Evolutionary conservation across 2,888 invertebrate genomes (phyloP).

Genomic region (Ornithoptera priamus): DNA sequence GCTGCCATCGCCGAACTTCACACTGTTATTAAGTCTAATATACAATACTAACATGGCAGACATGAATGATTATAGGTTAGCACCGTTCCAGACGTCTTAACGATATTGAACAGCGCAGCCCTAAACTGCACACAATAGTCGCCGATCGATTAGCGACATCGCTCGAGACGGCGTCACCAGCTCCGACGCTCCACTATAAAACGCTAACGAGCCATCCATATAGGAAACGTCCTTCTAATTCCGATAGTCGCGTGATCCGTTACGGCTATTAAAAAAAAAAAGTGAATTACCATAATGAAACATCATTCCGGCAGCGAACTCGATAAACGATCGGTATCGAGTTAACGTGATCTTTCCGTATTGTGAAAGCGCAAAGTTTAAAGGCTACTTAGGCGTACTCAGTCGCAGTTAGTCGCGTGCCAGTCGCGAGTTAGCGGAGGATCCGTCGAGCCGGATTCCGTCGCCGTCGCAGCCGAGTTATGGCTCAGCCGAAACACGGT

Average conservation of each 20-base stretch:
- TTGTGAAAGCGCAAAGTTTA: conserved; percentile 75
- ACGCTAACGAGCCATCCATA: conserved; percentile 60
- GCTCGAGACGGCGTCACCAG: conserved; percentile 35
- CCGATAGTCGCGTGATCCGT: conserved; percentile 62
- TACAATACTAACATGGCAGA: no score
- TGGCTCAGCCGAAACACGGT: conserved; percentile 65
- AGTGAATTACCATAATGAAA: conserved; percentile 74
- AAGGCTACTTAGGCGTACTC: conserved; percentile 72
- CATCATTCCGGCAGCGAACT: conserved; percentile 56
- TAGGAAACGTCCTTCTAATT: conserved; percentile 63
- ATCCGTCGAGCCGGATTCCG: conserved; percentile 69
- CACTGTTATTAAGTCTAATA: no score
- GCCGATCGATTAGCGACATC: conserved; percentile 65
- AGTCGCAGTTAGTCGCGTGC: conserved; percentile 73
- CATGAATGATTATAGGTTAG: neutral
- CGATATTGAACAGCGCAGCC: conserved; percentile 29
- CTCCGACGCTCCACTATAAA: conserved; percentile 38
- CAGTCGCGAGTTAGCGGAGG: conserved; percentile 72
- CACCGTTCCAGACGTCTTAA: neutral
- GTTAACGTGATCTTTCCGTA: conserved; percentile 72
- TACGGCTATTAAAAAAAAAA: conserved; percentile 72
- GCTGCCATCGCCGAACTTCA: no score
- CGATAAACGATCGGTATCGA: conserved; percentile 68
- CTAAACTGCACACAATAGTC: conserved; percentile 56
- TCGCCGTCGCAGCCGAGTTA: conserved; percentile 55